Evolutionary conservation across 2,888 invertebrate species (phyloP).

Genomic region (Luffia ferchaultella): DNA sequence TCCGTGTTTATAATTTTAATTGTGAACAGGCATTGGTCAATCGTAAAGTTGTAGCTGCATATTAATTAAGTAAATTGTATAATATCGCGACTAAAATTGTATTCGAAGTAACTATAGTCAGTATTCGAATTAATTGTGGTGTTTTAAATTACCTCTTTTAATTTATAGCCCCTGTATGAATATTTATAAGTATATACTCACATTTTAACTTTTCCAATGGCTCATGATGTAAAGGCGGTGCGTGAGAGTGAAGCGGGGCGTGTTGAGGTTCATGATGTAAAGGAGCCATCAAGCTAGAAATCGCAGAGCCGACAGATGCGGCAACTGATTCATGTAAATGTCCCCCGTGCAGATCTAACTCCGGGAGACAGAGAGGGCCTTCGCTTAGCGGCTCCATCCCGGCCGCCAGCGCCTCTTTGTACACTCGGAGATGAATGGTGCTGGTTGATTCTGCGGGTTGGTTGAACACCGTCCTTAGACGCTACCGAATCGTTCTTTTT

Average conservation of each 20-base stretch:
- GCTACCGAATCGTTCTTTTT: no score
- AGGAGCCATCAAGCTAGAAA: conserved; percentile 63
- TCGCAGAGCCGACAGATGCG: conserved; percentile 60
- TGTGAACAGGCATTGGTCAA: no score
- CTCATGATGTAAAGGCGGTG: conserved; percentile 72
- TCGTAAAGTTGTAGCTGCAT: no score
- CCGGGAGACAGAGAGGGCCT: conserved; percentile 77
- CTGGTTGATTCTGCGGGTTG: conserved; percentile 23
- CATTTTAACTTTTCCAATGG: conserved; percentile 82
- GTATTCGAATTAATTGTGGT: no score
- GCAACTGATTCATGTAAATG: conserved; percentile 62
- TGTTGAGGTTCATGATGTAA: conserved; percentile 66
- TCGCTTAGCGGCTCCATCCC: conserved; percentile 75
- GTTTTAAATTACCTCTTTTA: no score
- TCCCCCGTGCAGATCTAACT: conserved; percentile 66
- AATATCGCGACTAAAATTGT: no score
- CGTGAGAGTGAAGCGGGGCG: conserved; percentile 65
- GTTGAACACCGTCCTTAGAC: neutral
- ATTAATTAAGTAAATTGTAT: no score
- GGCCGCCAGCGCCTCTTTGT: conserved; percentile 70
- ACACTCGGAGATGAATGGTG: conserved; percentile 65
- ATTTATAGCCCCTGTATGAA: no score
- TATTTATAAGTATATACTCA: conserved; percentile 49
- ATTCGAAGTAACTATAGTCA: no score
- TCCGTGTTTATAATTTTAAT: no score